A percentile compares a stretch with the other conserved stretches of the same genome.
Conservation (phyloP, 1,140 invertebrate species). For the Aculops lycopersici region DNA sequence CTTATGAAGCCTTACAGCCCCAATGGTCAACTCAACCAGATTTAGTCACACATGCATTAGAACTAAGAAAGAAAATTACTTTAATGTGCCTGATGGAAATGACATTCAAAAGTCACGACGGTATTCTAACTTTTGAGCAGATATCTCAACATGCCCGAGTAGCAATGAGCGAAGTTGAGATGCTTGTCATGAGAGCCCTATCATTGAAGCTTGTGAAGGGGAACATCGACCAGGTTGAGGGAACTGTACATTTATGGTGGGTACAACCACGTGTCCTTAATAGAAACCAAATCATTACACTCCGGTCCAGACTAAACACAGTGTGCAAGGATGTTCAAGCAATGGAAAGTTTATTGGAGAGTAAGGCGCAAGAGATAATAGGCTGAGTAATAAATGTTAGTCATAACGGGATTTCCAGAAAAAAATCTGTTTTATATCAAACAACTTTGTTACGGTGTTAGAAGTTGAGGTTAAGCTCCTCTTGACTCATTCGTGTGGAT, state of each 20-base stretch:
- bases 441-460: too few relatives aligned
- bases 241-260: slow-evolving; percentile 49
- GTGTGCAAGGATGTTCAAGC: slow-evolving; percentile 49
- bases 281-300: slow-evolving; percentile 21
- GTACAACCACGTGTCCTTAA: slow-evolving; percentile 68
- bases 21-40: slow-evolving; percentile 53
- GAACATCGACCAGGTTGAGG: slow-evolving; percentile 67
- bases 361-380: slow-evolving; percentile 38
- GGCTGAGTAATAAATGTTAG: too few relatives aligned
- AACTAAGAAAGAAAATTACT: slow-evolving; percentile 64
- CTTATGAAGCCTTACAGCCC: slow-evolving; percentile 44
- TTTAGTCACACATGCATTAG: slow-evolving; percentile 44
- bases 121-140: slow-evolving; percentile 57
- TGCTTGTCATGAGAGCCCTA: slow-evolving; percentile 87
- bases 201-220: slow-evolving; percentile 56
- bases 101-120: slow-evolving; percentile 29
- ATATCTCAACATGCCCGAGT: slow-evolving; percentile 54
- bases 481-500: too few relatives aligned
- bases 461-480: too few relatives aligned
- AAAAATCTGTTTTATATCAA: too few relatives aligned
- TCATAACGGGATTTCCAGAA: too few relatives aligned
- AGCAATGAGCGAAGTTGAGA: slow-evolving; percentile 41
- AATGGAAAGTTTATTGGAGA: slow-evolving; percentile 45
- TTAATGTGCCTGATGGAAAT: slow-evolving; percentile 85
- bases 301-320: slow-evolving; percentile 38